A percentile compares a stretch with the other conserved stretches of the same genome.
Evolutionary conservation across 2,113 vertebrate species (phyloP).

Genomic region (Aviceda subcristata): DNA sequence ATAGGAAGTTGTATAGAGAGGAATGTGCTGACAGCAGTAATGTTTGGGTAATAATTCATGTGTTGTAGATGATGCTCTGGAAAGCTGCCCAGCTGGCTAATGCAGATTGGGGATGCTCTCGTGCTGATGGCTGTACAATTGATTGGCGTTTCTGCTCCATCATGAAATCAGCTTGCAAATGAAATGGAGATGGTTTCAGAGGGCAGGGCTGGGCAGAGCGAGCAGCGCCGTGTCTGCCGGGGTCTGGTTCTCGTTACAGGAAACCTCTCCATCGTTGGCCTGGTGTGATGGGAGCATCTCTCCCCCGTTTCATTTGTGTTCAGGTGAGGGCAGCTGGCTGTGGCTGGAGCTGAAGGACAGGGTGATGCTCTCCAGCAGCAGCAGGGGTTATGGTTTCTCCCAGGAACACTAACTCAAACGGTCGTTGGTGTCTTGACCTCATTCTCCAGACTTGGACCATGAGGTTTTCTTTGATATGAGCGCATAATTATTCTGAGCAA

Average conservation of each 20-base stretch:
- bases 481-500: neutral
- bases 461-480: rapidly evolving
- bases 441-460: neutral
- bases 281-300: neutral
- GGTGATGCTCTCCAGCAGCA: neutral
- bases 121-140: slow-evolving; percentile 7
- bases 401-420: rapidly evolving
- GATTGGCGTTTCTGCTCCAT: slow-evolving; percentile 52
- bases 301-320: rapidly evolving
- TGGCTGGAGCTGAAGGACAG: neutral
- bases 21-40: slow-evolving; percentile 74
- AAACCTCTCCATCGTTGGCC: neutral
- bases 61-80: slow-evolving; percentile 61
- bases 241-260: neutral
- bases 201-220: neutral
- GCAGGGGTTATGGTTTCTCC: neutral
- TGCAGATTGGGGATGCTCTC: slow-evolving; percentile 45
- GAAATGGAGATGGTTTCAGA: neutral
- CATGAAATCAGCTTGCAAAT: neutral
- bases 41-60: slow-evolving; percentile 69
- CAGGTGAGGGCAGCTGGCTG: neutral
- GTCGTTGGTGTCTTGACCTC: neutral
- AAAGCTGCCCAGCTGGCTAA: slow-evolving; percentile 63
- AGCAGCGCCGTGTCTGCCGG: rapidly evolving
- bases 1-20: slow-evolving; percentile 60